Percentiles rank a stretch among this genome's conserved stretches.
These are phyloP conservation scores for Xenopus laevis DNA, from an alignment of 2,113 vertebrate genomes.

Conservation along the genomic window DNA sequence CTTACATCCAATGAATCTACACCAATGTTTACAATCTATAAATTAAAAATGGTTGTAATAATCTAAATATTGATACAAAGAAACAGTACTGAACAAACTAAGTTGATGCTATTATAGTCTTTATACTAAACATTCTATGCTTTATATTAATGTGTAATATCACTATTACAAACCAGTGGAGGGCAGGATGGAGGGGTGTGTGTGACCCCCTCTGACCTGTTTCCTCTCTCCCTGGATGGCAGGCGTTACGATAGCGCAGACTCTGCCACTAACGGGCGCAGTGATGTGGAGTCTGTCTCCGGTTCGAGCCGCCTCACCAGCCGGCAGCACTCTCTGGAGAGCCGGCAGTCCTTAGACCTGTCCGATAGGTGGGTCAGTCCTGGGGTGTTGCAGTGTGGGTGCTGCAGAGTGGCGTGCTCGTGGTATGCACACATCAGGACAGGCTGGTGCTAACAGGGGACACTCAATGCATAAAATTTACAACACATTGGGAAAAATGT, in stretches of 20 bases:
- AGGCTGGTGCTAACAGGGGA: slow-evolving; percentile 52
- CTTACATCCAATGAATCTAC: neutral
- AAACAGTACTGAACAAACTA: too few relatives aligned
- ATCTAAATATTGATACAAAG: too few relatives aligned
- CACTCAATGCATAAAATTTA: neutral
- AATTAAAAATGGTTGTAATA: too few relatives aligned
- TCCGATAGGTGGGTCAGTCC: slow-evolving; percentile 84
- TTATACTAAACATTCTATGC: neutral
- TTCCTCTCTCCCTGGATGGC: slow-evolving; percentile 64
- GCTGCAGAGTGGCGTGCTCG: slow-evolving; percentile 51
- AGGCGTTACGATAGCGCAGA: slow-evolving; percentile 91
- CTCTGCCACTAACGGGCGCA: slow-evolving; percentile 83
- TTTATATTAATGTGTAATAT: neutral
- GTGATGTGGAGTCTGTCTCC: slow-evolving; percentile 86
- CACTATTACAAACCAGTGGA: slow-evolving; percentile 17
- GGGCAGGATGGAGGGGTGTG: slow-evolving; percentile 40
- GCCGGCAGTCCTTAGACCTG: slow-evolving; percentile 79
- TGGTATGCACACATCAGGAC: slow-evolving; percentile 53
- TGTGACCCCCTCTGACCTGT: slow-evolving; percentile 52
- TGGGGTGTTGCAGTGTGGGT: slow-evolving; percentile 51
- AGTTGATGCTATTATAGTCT: too few relatives aligned
- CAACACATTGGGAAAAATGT: neutral
- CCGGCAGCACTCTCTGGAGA: slow-evolving; percentile 88
- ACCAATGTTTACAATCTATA: neutral
- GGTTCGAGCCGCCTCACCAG: slow-evolving; percentile 82